phyloP scores from a whole-genome alignment of 2,797 vertebrate genomes.

The Clarias laeviceps region DNA sequence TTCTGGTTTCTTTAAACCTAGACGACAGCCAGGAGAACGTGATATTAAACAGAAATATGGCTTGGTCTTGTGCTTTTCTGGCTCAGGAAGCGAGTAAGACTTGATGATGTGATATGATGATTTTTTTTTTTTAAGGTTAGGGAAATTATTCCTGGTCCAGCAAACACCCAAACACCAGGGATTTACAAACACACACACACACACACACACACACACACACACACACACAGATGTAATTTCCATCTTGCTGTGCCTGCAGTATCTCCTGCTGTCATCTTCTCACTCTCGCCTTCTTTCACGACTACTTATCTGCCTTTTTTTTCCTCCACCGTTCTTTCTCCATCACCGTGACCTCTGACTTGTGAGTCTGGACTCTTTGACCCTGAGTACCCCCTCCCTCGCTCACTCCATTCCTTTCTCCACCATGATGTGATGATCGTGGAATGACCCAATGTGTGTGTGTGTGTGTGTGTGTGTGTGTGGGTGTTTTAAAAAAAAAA shows the following conservation, averaged over 20 bases:
- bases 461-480: constrained; percentile 21
- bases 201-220: constrained; percentile 52
- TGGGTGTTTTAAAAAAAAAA: constrained; percentile 11
- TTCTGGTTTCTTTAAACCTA: no score
- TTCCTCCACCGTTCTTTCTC: constrained; percentile 45
- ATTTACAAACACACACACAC: constrained; percentile 46
- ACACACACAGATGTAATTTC: constrained; percentile 1
- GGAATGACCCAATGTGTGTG: constrained; percentile 23
- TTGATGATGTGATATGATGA: background rate
- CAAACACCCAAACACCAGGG: constrained; percentile 2
- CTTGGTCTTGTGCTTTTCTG: background rate
- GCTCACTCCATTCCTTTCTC: constrained; percentile 18
- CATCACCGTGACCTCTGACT: constrained; percentile 58
- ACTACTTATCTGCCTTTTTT: constrained; percentile 43
- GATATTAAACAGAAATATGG: background rate
- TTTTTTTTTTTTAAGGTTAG: background rate
- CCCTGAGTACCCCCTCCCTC: constrained; percentile 36
- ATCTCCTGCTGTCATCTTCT: constrained; percentile 33
- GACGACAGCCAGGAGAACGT: no score
- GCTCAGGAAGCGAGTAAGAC: background rate
- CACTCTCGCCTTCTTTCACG: constrained; percentile 45
- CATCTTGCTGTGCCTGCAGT: constrained; percentile 2
- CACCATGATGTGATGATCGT: constrained; percentile 37
- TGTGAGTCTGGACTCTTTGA: constrained; percentile 52
- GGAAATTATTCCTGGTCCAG: background rate